Conservation (phyloP, 2,113 vertebrate species). For the Trichechus manatus region DNA sequence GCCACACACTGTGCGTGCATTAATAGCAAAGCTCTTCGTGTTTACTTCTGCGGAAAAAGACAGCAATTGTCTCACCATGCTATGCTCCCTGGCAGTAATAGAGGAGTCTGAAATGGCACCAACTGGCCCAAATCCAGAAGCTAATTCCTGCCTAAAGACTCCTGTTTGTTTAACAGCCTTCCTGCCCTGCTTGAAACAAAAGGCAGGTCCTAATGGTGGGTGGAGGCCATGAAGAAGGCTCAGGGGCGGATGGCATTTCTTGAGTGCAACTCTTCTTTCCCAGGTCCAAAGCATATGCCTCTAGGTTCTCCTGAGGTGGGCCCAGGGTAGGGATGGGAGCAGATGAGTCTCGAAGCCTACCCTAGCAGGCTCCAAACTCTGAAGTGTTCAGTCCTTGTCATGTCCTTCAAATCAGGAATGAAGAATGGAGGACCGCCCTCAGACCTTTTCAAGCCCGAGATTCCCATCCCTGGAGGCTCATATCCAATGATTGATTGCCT, state of each 20-base stretch:
- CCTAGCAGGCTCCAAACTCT: neutral
- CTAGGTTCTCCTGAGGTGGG: no score
- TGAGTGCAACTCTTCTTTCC: neutral
- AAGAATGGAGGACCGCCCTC: neutral
- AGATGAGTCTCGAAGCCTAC: neutral
- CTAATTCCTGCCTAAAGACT: constrained; percentile 51
- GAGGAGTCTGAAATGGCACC: neutral
- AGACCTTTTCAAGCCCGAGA: neutral
- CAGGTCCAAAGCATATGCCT: neutral
- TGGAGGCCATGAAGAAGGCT: neutral
- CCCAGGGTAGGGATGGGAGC: neutral
- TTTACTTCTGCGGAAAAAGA: neutral
- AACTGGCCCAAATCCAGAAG: constrained; percentile 43
- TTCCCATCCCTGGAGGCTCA: neutral
- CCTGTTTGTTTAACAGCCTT: constrained; percentile 37
- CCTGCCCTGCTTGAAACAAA: neutral
- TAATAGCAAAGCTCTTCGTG: neutral
- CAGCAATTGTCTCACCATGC: neutral
- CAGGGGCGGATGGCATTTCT: neutral
- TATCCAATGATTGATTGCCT: neutral
- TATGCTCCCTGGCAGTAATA: constrained; percentile 41
- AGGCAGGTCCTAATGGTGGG: neutral
- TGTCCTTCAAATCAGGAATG: neutral
- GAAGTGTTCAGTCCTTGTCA: neutral
- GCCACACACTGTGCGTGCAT: neutral